Base-by-base conservation (phyloP, 2,888 invertebrate genomes). In the Buathra laborator region DNA sequence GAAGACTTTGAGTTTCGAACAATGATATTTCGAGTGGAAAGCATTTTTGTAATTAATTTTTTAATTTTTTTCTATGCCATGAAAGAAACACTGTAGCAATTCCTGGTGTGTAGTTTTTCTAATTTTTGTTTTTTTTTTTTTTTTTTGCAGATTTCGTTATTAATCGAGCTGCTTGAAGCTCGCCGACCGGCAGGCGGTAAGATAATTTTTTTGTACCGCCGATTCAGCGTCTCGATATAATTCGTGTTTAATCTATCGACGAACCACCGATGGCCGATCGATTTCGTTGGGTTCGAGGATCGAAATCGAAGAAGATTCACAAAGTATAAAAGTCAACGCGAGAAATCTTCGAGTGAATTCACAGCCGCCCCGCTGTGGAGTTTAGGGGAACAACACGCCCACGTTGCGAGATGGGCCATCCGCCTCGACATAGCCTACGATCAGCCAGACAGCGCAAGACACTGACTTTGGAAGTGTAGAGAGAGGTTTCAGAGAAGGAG, bases 341-440 rank as follows among this genome's bases (percentile, higher is more conserved):
- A 67, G 80, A 75, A 77, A 59, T 37, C 53, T 66, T 86, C 86
- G 86, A 86, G 82, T 84, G 80, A 89, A 89, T 87, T 89, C 86
- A 88, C 89, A 88, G 89, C 89, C 90, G 86, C 87, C 91, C 90
- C 89, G 90, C 91, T 90, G 91, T 83, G 90, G 89, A 91, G 90
- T 92, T 92, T 92, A 90, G 92, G 88, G 89, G 90, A 92, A 92
- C 90, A 92, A 87, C 89, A 90, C 90, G 90, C 91, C 91, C 87
- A 90, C 89, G 90, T 89, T 81, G 83, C 78, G 84, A 75, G 66
- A 74, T 53, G 74, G 74, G 78, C 78, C 70, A 84, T 71, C 78
- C 67, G 79, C 75, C 78, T 51, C 71, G 89, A 89, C 90, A 88
- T 88, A 83, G 85, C 86, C 86, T 86, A 87, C 88, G 81, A 81